Evolutionary conservation across 2,797 vertebrate genomes (phyloP).

Genomic region (Petrocephalus sullivani): DNA sequence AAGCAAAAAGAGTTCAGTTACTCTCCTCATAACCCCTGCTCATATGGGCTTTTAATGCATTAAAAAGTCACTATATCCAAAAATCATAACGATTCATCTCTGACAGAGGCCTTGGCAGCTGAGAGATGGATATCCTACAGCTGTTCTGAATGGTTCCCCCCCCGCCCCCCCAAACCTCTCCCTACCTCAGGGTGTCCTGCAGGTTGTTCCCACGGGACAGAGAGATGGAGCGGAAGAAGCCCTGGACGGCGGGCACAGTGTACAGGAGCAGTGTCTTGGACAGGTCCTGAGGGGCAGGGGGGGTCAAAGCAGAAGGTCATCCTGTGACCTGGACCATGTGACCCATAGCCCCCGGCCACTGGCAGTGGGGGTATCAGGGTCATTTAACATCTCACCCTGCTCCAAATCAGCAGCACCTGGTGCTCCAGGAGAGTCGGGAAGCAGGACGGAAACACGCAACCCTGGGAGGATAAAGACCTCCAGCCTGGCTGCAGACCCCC

Average conservation of each 20-base stretch:
- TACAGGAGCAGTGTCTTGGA: slow-evolving; percentile 92
- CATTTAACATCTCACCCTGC: background rate
- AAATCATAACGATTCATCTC: background rate
- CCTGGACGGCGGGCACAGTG: slow-evolving; percentile 96
- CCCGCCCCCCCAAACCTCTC: background rate
- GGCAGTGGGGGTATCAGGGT: background rate
- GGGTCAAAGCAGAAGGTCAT: background rate
- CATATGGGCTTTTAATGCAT: background rate
- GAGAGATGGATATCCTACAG: background rate
- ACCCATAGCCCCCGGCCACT: background rate
- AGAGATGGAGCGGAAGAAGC: slow-evolving; percentile 96
- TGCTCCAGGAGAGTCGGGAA: background rate
- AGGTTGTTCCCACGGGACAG: slow-evolving; percentile 95
- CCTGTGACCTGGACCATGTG: background rate
- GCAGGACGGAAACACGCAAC: background rate
- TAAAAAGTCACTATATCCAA: background rate
- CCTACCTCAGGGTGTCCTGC: slow-evolving; percentile 91
- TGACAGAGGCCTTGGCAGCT: background rate
- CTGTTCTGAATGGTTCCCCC: background rate
- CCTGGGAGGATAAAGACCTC: background rate
- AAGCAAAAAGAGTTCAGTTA: background rate
- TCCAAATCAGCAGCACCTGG: background rate
- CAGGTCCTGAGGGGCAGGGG: slow-evolving; percentile 67
- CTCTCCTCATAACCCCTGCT: background rate
- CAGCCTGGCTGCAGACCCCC: background rate